These are phyloP conservation scores for Brachionichthys hirsutus DNA, from an alignment of 2,113 vertebrate species.

Conservation along the genomic window DNA sequence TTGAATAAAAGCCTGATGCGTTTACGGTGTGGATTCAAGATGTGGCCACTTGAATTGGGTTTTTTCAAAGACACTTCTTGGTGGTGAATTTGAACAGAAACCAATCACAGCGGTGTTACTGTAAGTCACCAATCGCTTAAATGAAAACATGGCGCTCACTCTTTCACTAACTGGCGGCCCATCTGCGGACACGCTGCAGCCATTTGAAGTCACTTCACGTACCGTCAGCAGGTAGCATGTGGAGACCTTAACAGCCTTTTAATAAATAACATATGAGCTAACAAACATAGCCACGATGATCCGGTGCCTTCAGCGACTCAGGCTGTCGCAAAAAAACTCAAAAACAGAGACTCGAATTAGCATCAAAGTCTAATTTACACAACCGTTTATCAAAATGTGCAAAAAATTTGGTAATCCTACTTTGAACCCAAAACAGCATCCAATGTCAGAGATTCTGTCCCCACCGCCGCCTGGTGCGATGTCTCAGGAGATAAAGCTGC, in stretches of 20 bases:
- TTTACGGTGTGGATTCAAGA: conserved; percentile 54
- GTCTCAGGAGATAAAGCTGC: neutral
- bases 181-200: conserved; percentile 32
- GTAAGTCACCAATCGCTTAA: conserved; percentile 25
- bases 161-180: conserved; percentile 61
- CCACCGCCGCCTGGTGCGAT: neutral
- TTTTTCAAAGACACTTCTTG: conserved; percentile 49
- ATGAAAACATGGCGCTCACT: conserved; percentile 45
- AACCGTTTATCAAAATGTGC: conserved; percentile 35
- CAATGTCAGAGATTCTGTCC: no score
- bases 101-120: conserved; percentile 23
- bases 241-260: conserved; percentile 58
- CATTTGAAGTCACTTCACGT: conserved; percentile 57
- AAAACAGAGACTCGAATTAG: conserved; percentile 8
- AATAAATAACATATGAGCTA: conserved; percentile 76
- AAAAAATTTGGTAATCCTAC: neutral
- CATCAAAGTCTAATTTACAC: conserved; percentile 22
- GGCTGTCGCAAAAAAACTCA: conserved; percentile 18
- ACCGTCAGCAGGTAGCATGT: conserved; percentile 69
- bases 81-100: neutral
- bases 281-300: conserved; percentile 61
- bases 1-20: conserved; percentile 65
- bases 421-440: neutral
- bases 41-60: conserved; percentile 37
- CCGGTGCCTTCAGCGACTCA: conserved; percentile 35